phyloP scores from a whole-genome alignment of 2,797 vertebrate species.

The Acanthornis magna region DNA sequence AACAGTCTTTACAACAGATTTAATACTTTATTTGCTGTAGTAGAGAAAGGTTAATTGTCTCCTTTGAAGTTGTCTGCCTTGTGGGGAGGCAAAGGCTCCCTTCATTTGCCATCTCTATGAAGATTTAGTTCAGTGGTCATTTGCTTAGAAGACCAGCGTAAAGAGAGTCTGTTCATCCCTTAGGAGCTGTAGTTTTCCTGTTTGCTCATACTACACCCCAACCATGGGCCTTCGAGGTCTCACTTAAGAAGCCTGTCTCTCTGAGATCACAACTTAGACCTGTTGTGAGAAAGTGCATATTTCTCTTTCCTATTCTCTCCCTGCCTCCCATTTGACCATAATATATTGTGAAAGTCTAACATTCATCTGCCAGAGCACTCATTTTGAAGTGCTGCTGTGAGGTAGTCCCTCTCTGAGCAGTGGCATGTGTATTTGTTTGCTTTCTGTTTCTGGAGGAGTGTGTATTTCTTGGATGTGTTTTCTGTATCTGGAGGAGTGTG shows the following conservation, averaged over 20 bases:
- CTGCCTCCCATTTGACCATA: not conserved
- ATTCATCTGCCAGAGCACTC: not conserved
- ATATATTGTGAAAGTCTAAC: not conserved
- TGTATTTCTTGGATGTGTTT: not conserved
- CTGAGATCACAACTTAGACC: constrained; percentile 8
- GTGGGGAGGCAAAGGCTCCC: constrained; percentile 11
- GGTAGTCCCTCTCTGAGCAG: not conserved
- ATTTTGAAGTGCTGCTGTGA: not conserved
- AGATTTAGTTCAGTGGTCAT: constrained; percentile 4
- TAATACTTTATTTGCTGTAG: not conserved
- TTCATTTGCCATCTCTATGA: not conserved
- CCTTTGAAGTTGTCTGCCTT: not conserved
- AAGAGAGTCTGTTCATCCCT: not conserved
- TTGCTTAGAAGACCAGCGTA: not conserved
- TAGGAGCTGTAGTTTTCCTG: constrained; percentile 1
- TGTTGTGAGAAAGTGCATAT: not conserved
- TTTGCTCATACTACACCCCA: not conserved
- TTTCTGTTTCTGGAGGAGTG: not conserved
- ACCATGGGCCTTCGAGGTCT: constrained; percentile 32
- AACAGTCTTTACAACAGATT: not conserved
- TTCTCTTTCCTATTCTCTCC: not conserved
- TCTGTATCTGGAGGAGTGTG: not conserved
- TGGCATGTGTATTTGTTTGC: constrained; percentile 8
- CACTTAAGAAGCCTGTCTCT: constrained; percentile 24
- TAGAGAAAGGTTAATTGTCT: not conserved